Conservation (phyloP, 2,797 vertebrate species). For the Schizopygopsis pylzovi region DNA sequence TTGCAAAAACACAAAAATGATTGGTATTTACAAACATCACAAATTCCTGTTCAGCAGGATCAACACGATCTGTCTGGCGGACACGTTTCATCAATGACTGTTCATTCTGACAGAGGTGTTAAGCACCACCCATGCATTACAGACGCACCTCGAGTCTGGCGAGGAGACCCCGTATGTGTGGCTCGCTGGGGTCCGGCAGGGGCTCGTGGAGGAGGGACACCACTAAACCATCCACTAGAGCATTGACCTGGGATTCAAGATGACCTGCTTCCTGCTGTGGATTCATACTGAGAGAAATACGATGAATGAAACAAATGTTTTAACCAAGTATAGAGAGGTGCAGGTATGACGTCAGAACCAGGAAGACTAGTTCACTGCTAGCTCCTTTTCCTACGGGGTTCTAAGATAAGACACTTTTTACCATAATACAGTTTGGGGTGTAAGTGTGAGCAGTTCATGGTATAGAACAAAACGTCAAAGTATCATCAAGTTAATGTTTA, state of each 20-base stretch:
- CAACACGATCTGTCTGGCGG: background rate
- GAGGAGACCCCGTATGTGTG: conserved; percentile 69
- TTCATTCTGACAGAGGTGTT: background rate
- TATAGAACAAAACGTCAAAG: background rate
- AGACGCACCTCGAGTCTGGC: conserved; percentile 73
- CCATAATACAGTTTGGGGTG: background rate
- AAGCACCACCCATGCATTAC: background rate
- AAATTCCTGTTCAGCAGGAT: conserved; percentile 7
- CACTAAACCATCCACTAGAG: conserved; percentile 72
- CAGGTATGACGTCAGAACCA: background rate
- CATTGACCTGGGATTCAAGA: conserved; percentile 44
- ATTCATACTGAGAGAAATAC: conserved; percentile 51
- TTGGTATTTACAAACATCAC: background rate
- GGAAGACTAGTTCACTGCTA: background rate
- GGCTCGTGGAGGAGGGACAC: conserved; percentile 77
- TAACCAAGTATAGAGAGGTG: background rate
- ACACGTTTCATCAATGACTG: background rate
- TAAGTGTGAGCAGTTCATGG: background rate
- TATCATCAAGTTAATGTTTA: background rate
- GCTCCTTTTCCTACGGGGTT: background rate
- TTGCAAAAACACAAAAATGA: background rate
- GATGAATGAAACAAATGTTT: background rate
- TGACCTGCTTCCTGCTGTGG: conserved; percentile 5
- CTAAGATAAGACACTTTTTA: background rate
- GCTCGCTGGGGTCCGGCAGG: conserved; percentile 63